These are phyloP conservation scores for Graphium colonna DNA, from an alignment of 2,888 invertebrate species.

Conservation along the genomic window DNA sequence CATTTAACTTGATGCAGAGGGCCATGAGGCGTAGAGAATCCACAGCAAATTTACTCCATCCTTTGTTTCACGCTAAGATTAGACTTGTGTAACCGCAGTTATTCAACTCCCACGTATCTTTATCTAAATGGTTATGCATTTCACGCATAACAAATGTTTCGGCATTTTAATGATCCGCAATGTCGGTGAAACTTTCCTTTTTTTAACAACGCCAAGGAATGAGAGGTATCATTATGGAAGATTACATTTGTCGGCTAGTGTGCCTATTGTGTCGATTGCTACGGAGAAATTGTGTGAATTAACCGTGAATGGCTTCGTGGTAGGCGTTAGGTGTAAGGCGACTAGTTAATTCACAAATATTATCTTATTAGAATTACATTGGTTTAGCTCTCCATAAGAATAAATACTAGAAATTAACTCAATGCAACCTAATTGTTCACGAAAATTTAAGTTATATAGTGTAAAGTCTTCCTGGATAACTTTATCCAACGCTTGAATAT, in stretches of 20 bases:
- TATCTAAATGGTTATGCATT: slow-evolving; percentile 22
- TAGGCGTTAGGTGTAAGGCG: too few relatives aligned
- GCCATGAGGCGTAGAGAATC: background rate
- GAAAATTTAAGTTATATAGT: too few relatives aligned
- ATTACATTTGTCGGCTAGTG: slow-evolving; percentile 24
- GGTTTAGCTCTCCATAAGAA: too few relatives aligned
- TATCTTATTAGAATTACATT: too few relatives aligned
- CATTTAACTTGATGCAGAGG: background rate
- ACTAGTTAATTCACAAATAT: too few relatives aligned
- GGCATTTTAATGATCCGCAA: slow-evolving; percentile 19
- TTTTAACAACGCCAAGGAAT: slow-evolving; percentile 8
- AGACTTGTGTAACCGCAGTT: slow-evolving; percentile 13
- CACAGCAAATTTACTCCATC: background rate
- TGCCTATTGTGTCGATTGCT: slow-evolving; percentile 30
- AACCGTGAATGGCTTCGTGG: slow-evolving; percentile 42
- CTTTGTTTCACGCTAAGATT: slow-evolving; percentile 14
- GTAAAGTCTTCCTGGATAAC: too few relatives aligned
- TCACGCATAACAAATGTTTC: slow-evolving; percentile 20
- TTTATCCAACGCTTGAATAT: too few relatives aligned
- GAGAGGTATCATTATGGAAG: slow-evolving; percentile 18
- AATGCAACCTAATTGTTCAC: too few relatives aligned
- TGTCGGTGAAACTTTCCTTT: slow-evolving; percentile 17
- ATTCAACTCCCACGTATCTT: slow-evolving; percentile 20
- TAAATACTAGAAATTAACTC: too few relatives aligned
- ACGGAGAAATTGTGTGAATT: slow-evolving; percentile 48